Percentiles rank a stretch among this genome's conserved stretches.
phyloP scores from a whole-genome alignment of 2,888 invertebrate species.

The Caradrina kadenii region DNA sequence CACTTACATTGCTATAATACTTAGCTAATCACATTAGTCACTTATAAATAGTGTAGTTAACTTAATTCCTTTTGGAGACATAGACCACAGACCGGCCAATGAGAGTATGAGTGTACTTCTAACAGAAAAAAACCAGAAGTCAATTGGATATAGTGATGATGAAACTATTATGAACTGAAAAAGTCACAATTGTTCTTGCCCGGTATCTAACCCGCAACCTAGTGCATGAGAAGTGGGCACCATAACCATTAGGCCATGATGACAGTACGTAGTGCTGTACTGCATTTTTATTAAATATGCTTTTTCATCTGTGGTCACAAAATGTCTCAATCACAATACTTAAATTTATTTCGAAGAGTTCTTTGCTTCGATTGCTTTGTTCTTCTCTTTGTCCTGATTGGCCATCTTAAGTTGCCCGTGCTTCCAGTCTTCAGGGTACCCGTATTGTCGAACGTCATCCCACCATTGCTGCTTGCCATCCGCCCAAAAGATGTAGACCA shows the following conservation, averaged over 20 bases:
- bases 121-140: neutral
- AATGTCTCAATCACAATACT: slow-evolving; percentile 18
- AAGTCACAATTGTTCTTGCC: too few species aligned
- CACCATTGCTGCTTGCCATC: slow-evolving; percentile 94
- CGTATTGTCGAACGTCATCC: slow-evolving; percentile 91
- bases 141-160: too few species aligned
- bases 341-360: slow-evolving; percentile 50
- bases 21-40: slow-evolving; percentile 51
- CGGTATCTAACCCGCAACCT: too few species aligned
- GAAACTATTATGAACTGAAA: too few species aligned
- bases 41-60: slow-evolving; percentile 37
- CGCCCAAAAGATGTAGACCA: slow-evolving; percentile 92
- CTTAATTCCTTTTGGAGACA: neutral
- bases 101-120: neutral
- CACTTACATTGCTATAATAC: slow-evolving; percentile 41
- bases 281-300: neutral
- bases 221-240: too few species aligned
- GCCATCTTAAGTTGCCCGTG: slow-evolving; percentile 80
- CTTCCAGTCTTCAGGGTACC: slow-evolving; percentile 85
- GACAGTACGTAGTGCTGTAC: too few species aligned
- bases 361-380: slow-evolving; percentile 78
- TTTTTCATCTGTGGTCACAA: slow-evolving; percentile 14
- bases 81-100: slow-evolving; percentile 6
- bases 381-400: slow-evolving; percentile 80
- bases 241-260: too few species aligned